Evolutionary conservation across 2,113 vertebrate species (phyloP).

Genomic region (Halcyon malimbica): DNA sequence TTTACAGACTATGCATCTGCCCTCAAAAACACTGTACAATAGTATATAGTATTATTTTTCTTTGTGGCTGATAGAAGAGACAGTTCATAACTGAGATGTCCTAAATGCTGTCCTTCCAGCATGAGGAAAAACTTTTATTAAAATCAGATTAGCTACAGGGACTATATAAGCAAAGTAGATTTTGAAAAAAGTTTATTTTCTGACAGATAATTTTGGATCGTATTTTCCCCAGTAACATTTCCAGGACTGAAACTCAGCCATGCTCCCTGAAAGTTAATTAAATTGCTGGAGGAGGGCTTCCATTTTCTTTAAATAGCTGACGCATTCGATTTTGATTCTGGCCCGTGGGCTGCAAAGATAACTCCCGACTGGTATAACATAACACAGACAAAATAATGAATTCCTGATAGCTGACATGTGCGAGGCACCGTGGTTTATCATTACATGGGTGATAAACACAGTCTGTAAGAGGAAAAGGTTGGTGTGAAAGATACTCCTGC

Average conservation of each 20-base stretch:
- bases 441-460: constrained; percentile 31
- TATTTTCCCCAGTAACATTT: neutral
- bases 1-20: neutral
- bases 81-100: neutral
- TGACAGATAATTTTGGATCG: neutral
- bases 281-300: constrained; percentile 69
- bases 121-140: neutral
- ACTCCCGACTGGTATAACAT: constrained; percentile 80
- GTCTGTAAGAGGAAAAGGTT: constrained; percentile 40
- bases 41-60: neutral
- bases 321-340: constrained; percentile 76
- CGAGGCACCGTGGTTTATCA: constrained; percentile 48
- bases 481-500: constrained; percentile 19
- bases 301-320: constrained; percentile 85
- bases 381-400: constrained; percentile 84
- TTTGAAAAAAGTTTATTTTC: neutral
- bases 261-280: constrained; percentile 62
- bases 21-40: neutral
- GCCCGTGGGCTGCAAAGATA: constrained; percentile 77
- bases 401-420: constrained; percentile 85
- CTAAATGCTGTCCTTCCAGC: neutral
- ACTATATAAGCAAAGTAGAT: neutral
- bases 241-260: neutral
- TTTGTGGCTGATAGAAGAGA: neutral
- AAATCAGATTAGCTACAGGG: neutral